These are phyloP conservation scores for Macrosoma leucophasiata DNA, from an alignment of 2,888 invertebrate species.

Conservation along the genomic window DNA sequence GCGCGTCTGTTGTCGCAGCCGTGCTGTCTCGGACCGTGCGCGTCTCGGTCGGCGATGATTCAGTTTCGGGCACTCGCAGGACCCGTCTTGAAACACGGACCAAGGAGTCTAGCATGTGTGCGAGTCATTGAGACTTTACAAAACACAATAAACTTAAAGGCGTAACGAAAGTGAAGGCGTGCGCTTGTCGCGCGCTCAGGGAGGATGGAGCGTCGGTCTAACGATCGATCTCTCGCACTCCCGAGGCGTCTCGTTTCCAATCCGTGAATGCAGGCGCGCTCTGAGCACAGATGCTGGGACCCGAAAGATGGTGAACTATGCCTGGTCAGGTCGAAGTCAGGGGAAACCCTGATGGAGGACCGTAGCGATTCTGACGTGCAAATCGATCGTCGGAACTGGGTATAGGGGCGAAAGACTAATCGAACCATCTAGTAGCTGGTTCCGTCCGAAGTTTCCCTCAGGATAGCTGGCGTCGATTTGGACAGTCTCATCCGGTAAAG, in stretches of 20 bases:
- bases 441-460: conserved; percentile 86
- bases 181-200: conserved; percentile 42
- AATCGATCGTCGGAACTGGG: conserved; percentile 86
- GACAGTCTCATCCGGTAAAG: conserved; percentile 81
- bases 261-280: conserved; percentile 65
- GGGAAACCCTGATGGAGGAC: no score
- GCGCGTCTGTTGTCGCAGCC: conserved; percentile 34
- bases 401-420: conserved; percentile 84
- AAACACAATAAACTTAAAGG: conserved; percentile 77
- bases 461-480: conserved; percentile 76
- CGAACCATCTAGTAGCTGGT: conserved; percentile 87
- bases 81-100: conserved; percentile 79
- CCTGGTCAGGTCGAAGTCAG: no score
- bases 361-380: conserved; percentile 88
- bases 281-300: conserved; percentile 81
- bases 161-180: conserved; percentile 79
- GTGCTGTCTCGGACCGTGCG: conserved; percentile 43
- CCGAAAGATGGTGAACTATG: conserved; percentile 84
- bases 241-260: conserved; percentile 73
- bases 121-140: conserved; percentile 77
- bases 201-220: conserved; percentile 58
- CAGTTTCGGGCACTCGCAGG: conserved; percentile 67
- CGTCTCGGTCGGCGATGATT: conserved; percentile 49
- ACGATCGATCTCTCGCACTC: conserved; percentile 68
- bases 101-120: conserved; percentile 73